Evolutionary conservation across 2,797 vertebrate species (phyloP).

Genomic region (Rousettus madagascariensis): DNA sequence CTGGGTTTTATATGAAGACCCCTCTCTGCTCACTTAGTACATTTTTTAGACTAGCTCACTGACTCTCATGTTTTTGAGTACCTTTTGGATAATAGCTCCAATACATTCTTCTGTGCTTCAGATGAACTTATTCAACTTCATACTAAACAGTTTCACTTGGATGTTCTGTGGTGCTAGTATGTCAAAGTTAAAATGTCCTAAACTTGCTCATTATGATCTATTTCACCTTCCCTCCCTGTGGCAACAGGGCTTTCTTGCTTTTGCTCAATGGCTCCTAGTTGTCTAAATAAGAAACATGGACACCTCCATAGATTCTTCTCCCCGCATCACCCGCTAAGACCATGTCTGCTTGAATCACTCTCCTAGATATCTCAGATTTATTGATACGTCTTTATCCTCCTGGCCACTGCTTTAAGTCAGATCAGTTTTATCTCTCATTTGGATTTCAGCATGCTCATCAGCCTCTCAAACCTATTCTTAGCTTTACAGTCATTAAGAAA

Average conservation of each 20-base stretch:
- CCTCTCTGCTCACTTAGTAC: background rate
- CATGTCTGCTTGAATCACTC: background rate
- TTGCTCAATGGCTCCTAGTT: background rate
- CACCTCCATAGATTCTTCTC: background rate
- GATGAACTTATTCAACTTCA: background rate
- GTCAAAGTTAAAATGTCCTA: background rate
- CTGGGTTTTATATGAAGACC: background rate
- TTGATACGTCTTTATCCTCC: background rate
- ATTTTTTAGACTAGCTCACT: background rate
- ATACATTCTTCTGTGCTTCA: background rate
- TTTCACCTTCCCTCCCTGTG: background rate
- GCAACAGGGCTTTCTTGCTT: background rate
- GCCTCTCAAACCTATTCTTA: background rate
- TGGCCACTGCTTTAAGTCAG: background rate
- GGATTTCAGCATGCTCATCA: background rate
- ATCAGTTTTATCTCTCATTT: background rate
- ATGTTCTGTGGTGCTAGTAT: background rate
- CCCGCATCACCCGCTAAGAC: background rate
- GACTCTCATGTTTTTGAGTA: background rate
- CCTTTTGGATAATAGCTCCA: background rate
- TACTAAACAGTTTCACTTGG: background rate
- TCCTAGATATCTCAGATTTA: background rate
- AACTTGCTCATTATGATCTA: background rate
- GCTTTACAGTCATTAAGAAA: background rate
- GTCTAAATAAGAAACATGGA: background rate